A percentile compares a stretch with the other conserved stretches of the same genome.
Evolutionary conservation across 2,113 vertebrate species (phyloP).

Genomic region (Amphilophus citrinellus): DNA sequence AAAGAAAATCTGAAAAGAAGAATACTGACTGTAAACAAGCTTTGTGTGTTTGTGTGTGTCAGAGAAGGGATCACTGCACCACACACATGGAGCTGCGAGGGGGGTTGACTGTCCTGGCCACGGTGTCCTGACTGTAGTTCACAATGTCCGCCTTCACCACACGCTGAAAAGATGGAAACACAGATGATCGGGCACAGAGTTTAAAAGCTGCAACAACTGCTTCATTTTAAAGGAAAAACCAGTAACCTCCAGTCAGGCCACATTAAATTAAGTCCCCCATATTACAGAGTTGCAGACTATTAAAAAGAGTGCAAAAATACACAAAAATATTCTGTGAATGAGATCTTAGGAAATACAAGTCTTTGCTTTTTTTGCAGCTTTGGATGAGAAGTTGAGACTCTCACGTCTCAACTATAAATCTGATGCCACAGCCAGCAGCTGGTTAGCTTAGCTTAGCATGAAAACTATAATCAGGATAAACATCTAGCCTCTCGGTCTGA

Average conservation of each 20-base stretch:
- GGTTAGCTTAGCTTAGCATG: background rate
- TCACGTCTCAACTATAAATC: background rate
- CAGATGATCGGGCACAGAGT: background rate
- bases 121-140: conserved; percentile 97
- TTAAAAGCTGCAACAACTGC: background rate
- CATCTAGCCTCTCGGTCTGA: background rate
- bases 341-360: background rate
- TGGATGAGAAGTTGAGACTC: no score
- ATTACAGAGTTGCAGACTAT: background rate
- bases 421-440: background rate
- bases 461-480: background rate
- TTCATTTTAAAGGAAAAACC: background rate
- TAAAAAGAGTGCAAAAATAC: background rate
- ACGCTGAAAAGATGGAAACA: conserved; percentile 79
- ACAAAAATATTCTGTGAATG: background rate
- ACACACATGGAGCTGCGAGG: conserved; percentile 96
- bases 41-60: conserved; percentile 20
- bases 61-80: conserved; percentile 68
- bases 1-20: conserved; percentile 23
- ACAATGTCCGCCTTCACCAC: conserved; percentile 99
- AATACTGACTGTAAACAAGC: conserved; percentile 72
- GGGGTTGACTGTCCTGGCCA: conserved; percentile 88
- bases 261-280: background rate
- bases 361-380: no score
- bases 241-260: background rate